Evolutionary conservation across 2,888 invertebrate species (phyloP).

Genomic region (Hyposoter dolosus): DNA sequence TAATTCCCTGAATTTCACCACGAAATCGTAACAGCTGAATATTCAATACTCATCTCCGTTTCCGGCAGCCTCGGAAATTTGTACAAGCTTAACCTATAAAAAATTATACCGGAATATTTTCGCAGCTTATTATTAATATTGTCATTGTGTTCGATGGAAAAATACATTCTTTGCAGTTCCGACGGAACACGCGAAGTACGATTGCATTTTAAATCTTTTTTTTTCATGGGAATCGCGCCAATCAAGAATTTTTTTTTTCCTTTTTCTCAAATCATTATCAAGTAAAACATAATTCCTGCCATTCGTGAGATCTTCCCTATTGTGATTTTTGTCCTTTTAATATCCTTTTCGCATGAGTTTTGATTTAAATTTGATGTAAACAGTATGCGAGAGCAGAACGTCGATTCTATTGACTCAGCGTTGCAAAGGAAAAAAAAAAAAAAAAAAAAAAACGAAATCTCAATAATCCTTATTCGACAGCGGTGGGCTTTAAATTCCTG

Average conservation of each 20-base stretch:
- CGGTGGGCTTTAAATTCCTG: slow-evolving; percentile 6
- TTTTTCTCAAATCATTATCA: too few relatives aligned
- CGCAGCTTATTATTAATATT: not conserved
- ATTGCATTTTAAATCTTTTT: not conserved
- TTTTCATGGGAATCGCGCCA: not conserved
- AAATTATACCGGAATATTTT: not conserved
- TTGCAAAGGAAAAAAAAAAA: slow-evolving; percentile 5
- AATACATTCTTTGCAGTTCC: not conserved
- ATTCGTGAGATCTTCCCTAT: not conserved
- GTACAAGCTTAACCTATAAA: slow-evolving; percentile 10
- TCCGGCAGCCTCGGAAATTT: not conserved
- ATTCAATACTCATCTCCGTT: slow-evolving; percentile 22
- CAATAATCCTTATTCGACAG: slow-evolving; percentile 18
- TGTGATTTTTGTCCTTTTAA: not conserved
- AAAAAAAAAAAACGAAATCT: too few relatives aligned
- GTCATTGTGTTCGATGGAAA: not conserved
- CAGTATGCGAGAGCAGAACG: not conserved
- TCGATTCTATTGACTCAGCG: not conserved
- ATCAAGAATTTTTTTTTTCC: too few relatives aligned
- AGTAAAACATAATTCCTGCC: too few relatives aligned
- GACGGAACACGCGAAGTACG: not conserved
- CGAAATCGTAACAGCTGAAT: slow-evolving; percentile 20
- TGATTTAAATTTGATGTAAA: not conserved
- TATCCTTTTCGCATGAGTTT: not conserved
- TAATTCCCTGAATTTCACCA: slow-evolving; percentile 6